Evolutionary conservation across 2,888 invertebrate species (phyloP).

Genomic region (Lasioglossum figueresi): DNA sequence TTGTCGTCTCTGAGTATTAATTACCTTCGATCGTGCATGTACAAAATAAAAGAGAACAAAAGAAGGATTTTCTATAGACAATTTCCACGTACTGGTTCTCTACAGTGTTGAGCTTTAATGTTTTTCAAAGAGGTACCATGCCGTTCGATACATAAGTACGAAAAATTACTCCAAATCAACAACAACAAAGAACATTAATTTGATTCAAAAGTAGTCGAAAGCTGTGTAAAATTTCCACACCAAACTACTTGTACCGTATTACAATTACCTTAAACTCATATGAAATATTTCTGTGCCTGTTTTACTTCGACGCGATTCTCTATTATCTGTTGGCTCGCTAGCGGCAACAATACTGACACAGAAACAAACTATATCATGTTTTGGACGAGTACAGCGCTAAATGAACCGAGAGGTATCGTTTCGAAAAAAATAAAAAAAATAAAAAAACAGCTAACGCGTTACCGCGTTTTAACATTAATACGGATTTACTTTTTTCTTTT

Average conservation of each 20-base stretch:
- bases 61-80: not conserved
- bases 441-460: not conserved
- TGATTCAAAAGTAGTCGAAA: conserved; percentile 3
- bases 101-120: conserved; percentile 3
- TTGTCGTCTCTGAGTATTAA: not conserved
- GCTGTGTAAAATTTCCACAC: conserved; percentile 52
- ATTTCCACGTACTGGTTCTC: not conserved
- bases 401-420: not conserved
- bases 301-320: conserved; percentile 83
- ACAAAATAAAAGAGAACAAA: not conserved
- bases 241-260: conserved; percentile 63
- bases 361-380: conserved; percentile 69
- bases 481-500: not conserved
- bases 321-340: conserved; percentile 76
- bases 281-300: conserved; percentile 91
- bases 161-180: not conserved
- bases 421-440: not conserved
- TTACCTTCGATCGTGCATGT: conserved; percentile 20
- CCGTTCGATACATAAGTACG: conserved; percentile 9
- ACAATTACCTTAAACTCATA: conserved; percentile 90
- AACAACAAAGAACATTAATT: conserved; percentile 32
- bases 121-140: conserved; percentile 24
- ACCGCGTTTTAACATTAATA: not conserved
- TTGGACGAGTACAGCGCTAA: conserved; percentile 18
- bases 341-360: conserved; percentile 77